Conservation (phyloP, 2,797 vertebrate species). For the Simalia tracyae region DNA sequence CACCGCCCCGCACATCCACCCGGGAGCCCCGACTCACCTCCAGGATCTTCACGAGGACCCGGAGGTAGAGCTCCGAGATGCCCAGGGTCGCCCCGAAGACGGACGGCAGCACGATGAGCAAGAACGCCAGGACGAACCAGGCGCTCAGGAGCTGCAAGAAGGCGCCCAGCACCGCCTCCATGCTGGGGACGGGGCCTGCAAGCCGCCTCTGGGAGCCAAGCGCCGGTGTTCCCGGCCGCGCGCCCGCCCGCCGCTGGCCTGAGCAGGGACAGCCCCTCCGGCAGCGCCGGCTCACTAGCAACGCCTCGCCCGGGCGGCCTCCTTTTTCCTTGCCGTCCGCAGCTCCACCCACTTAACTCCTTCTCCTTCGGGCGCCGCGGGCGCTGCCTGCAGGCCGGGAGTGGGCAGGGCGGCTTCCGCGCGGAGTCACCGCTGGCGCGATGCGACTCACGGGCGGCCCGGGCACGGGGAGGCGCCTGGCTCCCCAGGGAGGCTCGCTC, state of each 20-base stretch:
- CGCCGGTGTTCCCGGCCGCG: background rate
- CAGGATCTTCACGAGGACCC: conserved; percentile 73
- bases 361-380: background rate
- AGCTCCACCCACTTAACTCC: conserved; percentile 29
- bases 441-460: background rate
- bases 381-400: background rate
- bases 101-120: conserved; percentile 79
- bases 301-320: background rate
- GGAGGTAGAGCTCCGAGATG: conserved; percentile 80
- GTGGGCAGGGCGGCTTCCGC: background rate
- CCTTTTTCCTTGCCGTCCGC: too few species aligned
- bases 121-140: conserved; percentile 74
- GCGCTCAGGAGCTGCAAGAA: conserved; percentile 34
- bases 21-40: conserved; percentile 67
- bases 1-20: background rate
- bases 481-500: too few species aligned
- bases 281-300: background rate
- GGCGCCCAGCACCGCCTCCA: background rate
- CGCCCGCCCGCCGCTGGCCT: background rate
- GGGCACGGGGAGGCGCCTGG: background rate
- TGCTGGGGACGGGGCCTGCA: background rate
- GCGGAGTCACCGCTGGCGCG: background rate
- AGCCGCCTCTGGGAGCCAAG: too few species aligned
- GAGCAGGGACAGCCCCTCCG: background rate
- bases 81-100: conserved; percentile 82